phyloP scores from a whole-genome alignment of 2,888 invertebrate species.

The Patella pellucida region DNA sequence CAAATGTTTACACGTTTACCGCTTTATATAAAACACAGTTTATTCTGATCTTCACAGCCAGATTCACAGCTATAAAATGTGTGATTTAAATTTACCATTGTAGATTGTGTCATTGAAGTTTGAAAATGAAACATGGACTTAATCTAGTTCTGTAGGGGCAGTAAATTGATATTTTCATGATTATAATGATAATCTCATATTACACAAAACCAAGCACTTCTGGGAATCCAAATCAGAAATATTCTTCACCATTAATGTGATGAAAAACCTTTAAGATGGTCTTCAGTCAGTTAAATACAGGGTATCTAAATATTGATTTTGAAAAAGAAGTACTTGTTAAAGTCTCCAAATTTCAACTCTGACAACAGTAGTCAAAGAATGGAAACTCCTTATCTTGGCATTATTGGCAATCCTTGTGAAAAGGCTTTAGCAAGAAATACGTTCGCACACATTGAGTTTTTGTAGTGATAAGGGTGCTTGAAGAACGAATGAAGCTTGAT shows the following conservation, averaged over 20 bases:
- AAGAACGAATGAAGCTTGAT: slow-evolving; percentile 2
- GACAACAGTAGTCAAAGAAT: neutral
- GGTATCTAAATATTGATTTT: slow-evolving; percentile 10
- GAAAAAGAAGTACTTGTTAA: neutral
- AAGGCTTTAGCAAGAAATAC: neutral
- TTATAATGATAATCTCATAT: neutral
- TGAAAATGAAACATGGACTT: too few relatives aligned
- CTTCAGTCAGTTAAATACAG: neutral
- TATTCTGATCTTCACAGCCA: too few relatives aligned
- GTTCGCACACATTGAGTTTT: neutral
- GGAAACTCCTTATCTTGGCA: neutral
- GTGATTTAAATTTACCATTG: too few relatives aligned
- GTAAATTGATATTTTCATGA: slow-evolving; percentile 10
- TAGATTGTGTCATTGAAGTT: too few relatives aligned
- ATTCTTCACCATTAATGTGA: too few relatives aligned
- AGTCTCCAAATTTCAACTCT: too few relatives aligned
- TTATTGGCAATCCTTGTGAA: neutral
- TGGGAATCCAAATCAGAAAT: too few relatives aligned
- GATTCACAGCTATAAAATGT: too few relatives aligned
- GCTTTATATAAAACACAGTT: too few relatives aligned
- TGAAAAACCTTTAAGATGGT: too few relatives aligned
- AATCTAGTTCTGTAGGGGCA: too few relatives aligned
- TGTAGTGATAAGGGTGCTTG: neutral
- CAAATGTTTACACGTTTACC: too few relatives aligned
- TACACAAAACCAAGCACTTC: slow-evolving; percentile 3